A percentile compares a stretch with the other conserved stretches of the same genome.
Evolutionary conservation across 2,797 vertebrate genomes (phyloP).

Genomic region (Amblyraja radiata): DNA sequence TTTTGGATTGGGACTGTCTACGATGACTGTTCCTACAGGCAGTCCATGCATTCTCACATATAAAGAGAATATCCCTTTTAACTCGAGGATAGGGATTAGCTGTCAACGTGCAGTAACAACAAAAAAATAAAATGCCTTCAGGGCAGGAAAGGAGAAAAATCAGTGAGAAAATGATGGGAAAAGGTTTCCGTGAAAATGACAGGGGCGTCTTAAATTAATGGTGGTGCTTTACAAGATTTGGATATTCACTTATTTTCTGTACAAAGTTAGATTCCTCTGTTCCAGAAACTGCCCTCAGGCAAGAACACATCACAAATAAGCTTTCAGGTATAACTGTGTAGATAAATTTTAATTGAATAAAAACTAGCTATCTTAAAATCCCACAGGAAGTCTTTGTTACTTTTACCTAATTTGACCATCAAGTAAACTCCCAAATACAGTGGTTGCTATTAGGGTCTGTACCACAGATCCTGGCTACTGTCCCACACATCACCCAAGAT

Average conservation of each 20-base stretch:
- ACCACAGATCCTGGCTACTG: conserved; percentile 14
- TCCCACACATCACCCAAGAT: not conserved
- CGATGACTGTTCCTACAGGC: not conserved
- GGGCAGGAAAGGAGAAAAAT: not conserved
- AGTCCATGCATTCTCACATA: not conserved
- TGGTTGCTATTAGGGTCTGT: not conserved
- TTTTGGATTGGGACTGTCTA: not conserved
- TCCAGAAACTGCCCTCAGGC: conserved; percentile 13
- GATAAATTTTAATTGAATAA: conserved; percentile 12
- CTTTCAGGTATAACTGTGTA: not conserved
- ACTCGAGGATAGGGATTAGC: not conserved
- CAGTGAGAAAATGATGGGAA: not conserved
- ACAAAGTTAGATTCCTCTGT: not conserved
- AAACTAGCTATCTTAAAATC: not conserved
- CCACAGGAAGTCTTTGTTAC: conserved; percentile 23
- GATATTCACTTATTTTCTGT: not conserved
- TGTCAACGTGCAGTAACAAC: not conserved
- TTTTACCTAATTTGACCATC: not conserved
- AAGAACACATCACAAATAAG: conserved; percentile 4
- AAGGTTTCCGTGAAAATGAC: not conserved
- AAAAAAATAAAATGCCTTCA: not conserved
- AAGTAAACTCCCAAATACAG: not conserved
- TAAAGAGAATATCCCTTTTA: not conserved
- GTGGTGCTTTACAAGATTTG: not conserved
- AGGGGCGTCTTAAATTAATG: not conserved